These are phyloP conservation scores for Limnephilus marmoratus DNA, from an alignment of 2,888 invertebrate species.

Conservation along the genomic window DNA sequence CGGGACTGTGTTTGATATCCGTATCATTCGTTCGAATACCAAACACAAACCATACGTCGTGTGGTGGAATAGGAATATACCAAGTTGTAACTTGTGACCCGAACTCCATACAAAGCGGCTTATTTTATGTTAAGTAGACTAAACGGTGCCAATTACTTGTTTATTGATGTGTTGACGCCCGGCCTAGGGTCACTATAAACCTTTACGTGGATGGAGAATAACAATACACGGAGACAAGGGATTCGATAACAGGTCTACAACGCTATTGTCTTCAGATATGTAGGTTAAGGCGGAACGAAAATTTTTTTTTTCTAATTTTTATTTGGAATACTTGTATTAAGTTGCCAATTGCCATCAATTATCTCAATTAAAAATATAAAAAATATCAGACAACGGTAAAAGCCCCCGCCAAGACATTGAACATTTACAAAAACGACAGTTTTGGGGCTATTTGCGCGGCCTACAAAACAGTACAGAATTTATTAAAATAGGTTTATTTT, in stretches of 20 bases:
- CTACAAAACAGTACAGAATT: no score
- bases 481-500: no score
- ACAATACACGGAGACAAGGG: neutral
- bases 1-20: neutral
- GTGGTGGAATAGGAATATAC: neutral
- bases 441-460: no score
- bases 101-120: neutral
- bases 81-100: neutral
- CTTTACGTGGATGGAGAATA: neutral
- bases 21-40: neutral
- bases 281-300: no score
- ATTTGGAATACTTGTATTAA: no score
- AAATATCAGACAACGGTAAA: no score
- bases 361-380: no score
- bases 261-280: neutral
- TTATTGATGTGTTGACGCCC: constrained; percentile 17
- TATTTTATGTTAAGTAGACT: constrained; percentile 15
- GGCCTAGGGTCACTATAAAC: constrained; percentile 2
- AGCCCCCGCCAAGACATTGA: no score
- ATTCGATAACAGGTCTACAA: neutral
- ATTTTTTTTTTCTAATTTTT: no score
- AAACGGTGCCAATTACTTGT: constrained; percentile 8
- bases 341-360: no score
- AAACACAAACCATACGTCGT: neutral
- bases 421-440: no score